Conservation (phyloP, 92 coral and sea anemone species). For the Zoanthus sansibaricus region DNA sequence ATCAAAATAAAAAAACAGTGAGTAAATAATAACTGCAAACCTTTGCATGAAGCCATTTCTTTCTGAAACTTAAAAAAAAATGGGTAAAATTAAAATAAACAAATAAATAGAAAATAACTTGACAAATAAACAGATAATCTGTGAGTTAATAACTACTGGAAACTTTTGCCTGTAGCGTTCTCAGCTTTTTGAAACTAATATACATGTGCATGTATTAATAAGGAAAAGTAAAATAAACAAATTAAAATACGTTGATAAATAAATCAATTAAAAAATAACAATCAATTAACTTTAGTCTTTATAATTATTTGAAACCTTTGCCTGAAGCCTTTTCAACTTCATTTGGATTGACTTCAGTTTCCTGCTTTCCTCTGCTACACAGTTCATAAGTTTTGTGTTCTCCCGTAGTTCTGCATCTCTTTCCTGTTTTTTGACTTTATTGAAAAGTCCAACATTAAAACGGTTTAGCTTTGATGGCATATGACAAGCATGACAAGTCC, state of each 20-base stretch:
- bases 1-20: background rate
- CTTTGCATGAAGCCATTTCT: background rate
- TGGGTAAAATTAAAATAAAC: conserved; percentile 47
- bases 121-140: conserved; percentile 27
- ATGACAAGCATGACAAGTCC: conserved; percentile 58
- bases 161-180: conserved; percentile 9
- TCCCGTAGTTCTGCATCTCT: conserved; percentile 45
- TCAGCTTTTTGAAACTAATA: conserved; percentile 42
- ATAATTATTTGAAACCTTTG: conserved; percentile 42
- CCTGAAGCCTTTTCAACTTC: conserved; percentile 50
- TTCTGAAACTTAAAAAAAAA: conserved; percentile 3
- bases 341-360: conserved; percentile 46
- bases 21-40: background rate
- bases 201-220: background rate
- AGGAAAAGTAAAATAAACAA: background rate
- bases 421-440: conserved; percentile 50
- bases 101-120: conserved; percentile 33
- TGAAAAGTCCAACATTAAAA: conserved; percentile 28
- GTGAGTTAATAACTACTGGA: background rate
- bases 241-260: background rate
- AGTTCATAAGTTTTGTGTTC: conserved; percentile 50
- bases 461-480: too few species aligned
- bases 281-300: conserved; percentile 30
- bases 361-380: conserved; percentile 48
- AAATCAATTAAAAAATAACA: conserved; percentile 42